Evolutionary conservation across 1,140 invertebrate species (phyloP).

Genomic region (Orius insidiosus): DNA sequence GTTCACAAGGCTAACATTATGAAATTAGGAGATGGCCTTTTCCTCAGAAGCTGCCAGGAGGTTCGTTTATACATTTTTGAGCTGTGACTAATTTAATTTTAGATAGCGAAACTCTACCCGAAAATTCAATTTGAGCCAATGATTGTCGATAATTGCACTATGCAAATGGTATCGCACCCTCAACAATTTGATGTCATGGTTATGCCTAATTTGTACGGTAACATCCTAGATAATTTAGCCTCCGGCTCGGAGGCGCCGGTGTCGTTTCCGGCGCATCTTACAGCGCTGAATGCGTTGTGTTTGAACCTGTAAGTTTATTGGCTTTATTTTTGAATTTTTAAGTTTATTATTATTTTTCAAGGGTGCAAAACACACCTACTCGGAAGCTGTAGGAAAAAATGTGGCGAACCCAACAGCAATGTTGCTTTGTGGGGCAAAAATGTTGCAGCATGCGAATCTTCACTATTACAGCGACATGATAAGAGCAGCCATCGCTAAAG

Average conservation of each 20-base stretch:
- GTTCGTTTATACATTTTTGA: slow-evolving; percentile 28
- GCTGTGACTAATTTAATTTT: slow-evolving; percentile 13
- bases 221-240: slow-evolving; percentile 97
- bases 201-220: slow-evolving; percentile 97
- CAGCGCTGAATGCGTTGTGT: slow-evolving; percentile 81
- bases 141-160: slow-evolving; percentile 97
- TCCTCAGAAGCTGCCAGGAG: slow-evolving; percentile 74
- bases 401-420: slow-evolving; percentile 97
- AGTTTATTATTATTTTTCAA: slow-evolving; percentile 26
- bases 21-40: slow-evolving; percentile 95
- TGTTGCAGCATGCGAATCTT: slow-evolving; percentile 86
- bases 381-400: slow-evolving; percentile 92
- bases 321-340: slow-evolving; percentile 4
- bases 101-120: slow-evolving; percentile 65
- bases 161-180: slow-evolving; percentile 91
- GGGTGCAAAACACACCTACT: slow-evolving; percentile 91
- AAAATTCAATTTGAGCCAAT: slow-evolving; percentile 89
- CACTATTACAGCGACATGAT: slow-evolving; percentile 74
- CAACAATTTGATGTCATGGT: slow-evolving; percentile 89
- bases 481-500: slow-evolving; percentile 70
- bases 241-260: slow-evolving; percentile 92
- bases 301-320: slow-evolving; percentile 65
- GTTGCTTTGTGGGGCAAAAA: slow-evolving; percentile 81
- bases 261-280: slow-evolving; percentile 91
- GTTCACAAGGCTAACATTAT: slow-evolving; percentile 99